Base-by-base conservation (phyloP, 1,140 invertebrate genomes). In the Teleopsis dalmanni region DNA sequence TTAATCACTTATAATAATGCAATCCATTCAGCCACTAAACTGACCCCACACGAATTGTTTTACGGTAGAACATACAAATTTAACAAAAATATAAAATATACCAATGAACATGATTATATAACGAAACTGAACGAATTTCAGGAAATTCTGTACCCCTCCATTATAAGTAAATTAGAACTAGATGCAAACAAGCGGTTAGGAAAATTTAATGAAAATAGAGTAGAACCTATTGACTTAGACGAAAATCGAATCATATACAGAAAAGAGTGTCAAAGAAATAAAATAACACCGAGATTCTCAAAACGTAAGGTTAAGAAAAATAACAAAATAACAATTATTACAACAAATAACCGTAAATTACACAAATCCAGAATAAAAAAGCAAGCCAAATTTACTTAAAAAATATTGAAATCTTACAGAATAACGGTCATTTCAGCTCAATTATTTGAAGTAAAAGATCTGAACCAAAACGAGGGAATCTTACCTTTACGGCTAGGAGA, bases 1-100 rank as follows among this genome's bases (percentile, higher is more conserved):
- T 31, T 54, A 14, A 50, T 54, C 6, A 54, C 47, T 4, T 55
- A 55, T 36, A 55, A 50, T 23, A 55, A 55, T 25, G 29, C 43
- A 16, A 55, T 50, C 9, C 47, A 55, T 25, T 50, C 51, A 7
- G 21, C 31, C 3, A 50, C 54, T 7, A 51, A 51, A 36, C 16
- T 48, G 2, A 51, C 51, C 8, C 48, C 48, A 10, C 50, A 42
- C 14, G 51, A 31, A 31, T n/a, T 31, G n/a, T n/a, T n/a, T n/a
- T n/a, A n/a, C n/a, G n/a, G n/a, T n/a, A n/a, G n/a, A n/a, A n/a
- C n/a, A n/a, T n/a, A 31, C n/a, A 31, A 3, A 10, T 31, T 31
- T n/a, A 11, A 10, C 10, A 31, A 3, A 2, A 2, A 31, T 31
- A 31, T 31, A 31, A 31, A 31, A 31, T 31, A 31, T 31, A 3